These are phyloP conservation scores for Dendrocincla tyrannina DNA, from an alignment of 2,797 vertebrate species.

Conservation along the genomic window DNA sequence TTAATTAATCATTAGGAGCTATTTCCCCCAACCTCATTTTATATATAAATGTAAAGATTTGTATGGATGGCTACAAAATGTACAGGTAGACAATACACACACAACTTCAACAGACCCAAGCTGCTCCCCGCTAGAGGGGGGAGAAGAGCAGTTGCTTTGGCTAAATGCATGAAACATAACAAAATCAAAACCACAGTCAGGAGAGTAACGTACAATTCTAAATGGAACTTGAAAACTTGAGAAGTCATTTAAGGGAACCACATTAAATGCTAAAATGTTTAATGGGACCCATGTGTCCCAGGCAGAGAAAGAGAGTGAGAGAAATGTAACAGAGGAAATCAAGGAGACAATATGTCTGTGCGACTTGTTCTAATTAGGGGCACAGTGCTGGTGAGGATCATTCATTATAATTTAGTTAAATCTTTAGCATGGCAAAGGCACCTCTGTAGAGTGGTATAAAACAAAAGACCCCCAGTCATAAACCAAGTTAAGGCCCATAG, in stretches of 20 bases:
- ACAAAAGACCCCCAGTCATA: constrained; percentile 66
- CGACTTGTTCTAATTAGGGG: constrained; percentile 85
- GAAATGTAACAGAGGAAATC: constrained; percentile 83
- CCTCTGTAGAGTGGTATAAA: constrained; percentile 71
- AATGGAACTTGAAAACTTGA: constrained; percentile 83
- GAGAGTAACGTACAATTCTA: constrained; percentile 78
- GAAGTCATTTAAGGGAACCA: constrained; percentile 85
- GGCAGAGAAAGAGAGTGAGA: constrained; percentile 80
- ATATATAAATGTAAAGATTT: not conserved
- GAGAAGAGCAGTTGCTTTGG: constrained; percentile 65
- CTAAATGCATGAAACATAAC: constrained; percentile 56
- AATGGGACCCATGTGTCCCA: constrained; percentile 84
- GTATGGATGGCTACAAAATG: not conserved
- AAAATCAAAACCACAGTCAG: constrained; percentile 77
- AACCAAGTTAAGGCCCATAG: constrained; percentile 54
- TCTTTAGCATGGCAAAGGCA: constrained; percentile 76
- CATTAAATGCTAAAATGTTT: constrained; percentile 84
- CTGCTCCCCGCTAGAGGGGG: constrained; percentile 74
- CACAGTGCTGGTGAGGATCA: constrained; percentile 77
- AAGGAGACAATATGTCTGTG: constrained; percentile 85
- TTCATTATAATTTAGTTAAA: constrained; percentile 80
- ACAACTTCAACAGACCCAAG: not conserved
- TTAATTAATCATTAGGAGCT: not conserved
- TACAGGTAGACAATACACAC: not conserved
- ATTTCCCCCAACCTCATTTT: not conserved